Base-by-base conservation (phyloP, 2,113 vertebrate species). In the Leuciscus idus region DNA sequence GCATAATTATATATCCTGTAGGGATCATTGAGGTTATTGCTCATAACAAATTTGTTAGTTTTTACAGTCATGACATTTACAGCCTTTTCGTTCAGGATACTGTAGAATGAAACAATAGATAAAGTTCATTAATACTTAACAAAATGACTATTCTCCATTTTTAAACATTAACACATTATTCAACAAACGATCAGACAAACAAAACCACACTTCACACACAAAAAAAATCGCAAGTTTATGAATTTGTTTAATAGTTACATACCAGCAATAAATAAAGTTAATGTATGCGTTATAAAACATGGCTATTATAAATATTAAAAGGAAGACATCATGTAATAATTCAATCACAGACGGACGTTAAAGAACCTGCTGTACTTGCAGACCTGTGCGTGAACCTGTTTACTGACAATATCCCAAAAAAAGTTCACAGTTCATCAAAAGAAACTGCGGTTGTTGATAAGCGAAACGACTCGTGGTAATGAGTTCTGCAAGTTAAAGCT, bases 301-400 rank as follows among this genome's bases (percentile, higher is more conserved):
- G 43, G 28, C 48, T 83, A 57, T 64, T 11, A 66, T 81, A 80
- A 73, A 86, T 68, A 57, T 46, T 59, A 17, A 61, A 11, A 11
- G 17, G 39, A 83, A 57, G 72, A 85, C 39, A 28, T 48, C 2
- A n/a, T 28, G 55, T 55, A 48, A 59, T 13, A 66, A 23, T 39
- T 46, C 4, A 39, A 57, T n/a, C n/a, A 36, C 3, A 81, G 48
- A 17, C 39, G 36, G 50, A 28, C 1, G 10, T 66, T 59, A 11
- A 73, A 10, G 11, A 55, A 81, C 8, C 4, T 43, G 28, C 61
- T 81, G n/a, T 30, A 11, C 9, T 62, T 62, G 36, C 15, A 46
- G 78, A n/a, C 62, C 62, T 26, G 72, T 74, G 23, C 72, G 26
- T 48, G 6, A 73, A 43, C 36, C 21, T n/a, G 81, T 50, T 83